Evolutionary conservation across 64 coral and sea anemone genomes (phyloP).

Genomic region (Stichodactyla mertensii): DNA sequence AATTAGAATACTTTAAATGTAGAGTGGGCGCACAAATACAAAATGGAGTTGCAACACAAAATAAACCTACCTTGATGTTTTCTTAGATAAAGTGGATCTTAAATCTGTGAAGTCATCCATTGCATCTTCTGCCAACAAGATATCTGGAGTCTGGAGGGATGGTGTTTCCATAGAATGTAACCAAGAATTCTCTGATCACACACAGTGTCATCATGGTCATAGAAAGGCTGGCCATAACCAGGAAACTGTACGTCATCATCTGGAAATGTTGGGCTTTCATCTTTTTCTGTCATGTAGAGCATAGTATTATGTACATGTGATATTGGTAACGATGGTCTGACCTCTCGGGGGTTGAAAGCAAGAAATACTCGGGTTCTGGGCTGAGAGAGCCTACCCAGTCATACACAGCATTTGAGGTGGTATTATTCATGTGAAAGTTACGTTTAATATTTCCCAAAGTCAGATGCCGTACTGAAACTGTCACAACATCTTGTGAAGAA

Average conservation of each 20-base stretch:
- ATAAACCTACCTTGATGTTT: background rate
- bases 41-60: background rate
- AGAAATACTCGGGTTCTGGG: slow-evolving; percentile 51
- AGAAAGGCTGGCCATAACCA: slow-evolving; percentile 32
- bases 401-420: slow-evolving; percentile 63
- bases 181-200: background rate
- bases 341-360: slow-evolving; percentile 53
- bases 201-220: background rate
- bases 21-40: background rate
- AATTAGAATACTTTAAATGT: background rate
- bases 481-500: slow-evolving; percentile 11
- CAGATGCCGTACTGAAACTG: slow-evolving; percentile 8
- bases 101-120: background rate
- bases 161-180: background rate
- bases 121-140: background rate
- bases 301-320: slow-evolving; percentile 43
- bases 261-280: slow-evolving; percentile 47
- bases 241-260: slow-evolving; percentile 70
- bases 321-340: slow-evolving; percentile 50
- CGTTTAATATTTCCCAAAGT: background rate
- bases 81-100: background rate
- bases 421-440: slow-evolving; percentile 9
- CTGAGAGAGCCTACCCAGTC: slow-evolving; percentile 74
- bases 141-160: background rate
- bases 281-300: slow-evolving; percentile 54